Evolutionary conservation across 2,888 invertebrate species (phyloP), one percentile per base, ranked within the genome.

Genomic region (Standfussiana lucernea): DNA sequence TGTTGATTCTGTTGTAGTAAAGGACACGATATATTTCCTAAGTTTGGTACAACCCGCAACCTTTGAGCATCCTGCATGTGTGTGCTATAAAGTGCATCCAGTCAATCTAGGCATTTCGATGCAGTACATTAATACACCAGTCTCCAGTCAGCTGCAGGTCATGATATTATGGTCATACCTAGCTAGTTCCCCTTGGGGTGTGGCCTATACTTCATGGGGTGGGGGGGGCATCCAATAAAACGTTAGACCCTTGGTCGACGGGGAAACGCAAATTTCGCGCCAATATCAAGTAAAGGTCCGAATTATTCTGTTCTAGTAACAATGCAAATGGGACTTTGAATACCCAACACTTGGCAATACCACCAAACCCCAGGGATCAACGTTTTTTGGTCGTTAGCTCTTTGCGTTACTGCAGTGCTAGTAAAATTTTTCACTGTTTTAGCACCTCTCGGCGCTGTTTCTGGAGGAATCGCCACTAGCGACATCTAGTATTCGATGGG

Each of bases 351-450:
- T 21, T 69, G 70, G 37, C 37, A 70, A 72, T 11, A 69, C 45
- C 45, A 32, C 8, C 8, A 21, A 24, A 3, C 11, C 24, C 32
- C 35, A n/a, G 6, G 11, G 50, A 37, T 50, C 68, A 68, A 68
- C n/a, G 37, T 32, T 42, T 68, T 32, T 47, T 68, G 72, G 37
- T 10, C 37, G 11, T 7, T 40, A 67, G 24, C 24, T 37, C 47
- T 28, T 70, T 72, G 10, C 47, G 37, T 50, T 50, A 8, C 72
- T 69, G 37, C 47, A 72, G 10, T 28, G 47, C 72, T 70, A 72
- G 72, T 72, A 50, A 7, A 3, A 40, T 15, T 45, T 35, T n/a
- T 5, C n/a, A 1, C 69, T 21, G 45, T 72, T 67, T 69, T 6
- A 10, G 0, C 13, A n/a, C 5, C 15, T 53, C 10, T 2, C n/a